A percentile compares a stretch with the other conserved stretches of the same genome.
Evolutionary conservation across 2,797 vertebrate genomes (phyloP).

Genomic region (Rhabdophis nuchalis): DNA sequence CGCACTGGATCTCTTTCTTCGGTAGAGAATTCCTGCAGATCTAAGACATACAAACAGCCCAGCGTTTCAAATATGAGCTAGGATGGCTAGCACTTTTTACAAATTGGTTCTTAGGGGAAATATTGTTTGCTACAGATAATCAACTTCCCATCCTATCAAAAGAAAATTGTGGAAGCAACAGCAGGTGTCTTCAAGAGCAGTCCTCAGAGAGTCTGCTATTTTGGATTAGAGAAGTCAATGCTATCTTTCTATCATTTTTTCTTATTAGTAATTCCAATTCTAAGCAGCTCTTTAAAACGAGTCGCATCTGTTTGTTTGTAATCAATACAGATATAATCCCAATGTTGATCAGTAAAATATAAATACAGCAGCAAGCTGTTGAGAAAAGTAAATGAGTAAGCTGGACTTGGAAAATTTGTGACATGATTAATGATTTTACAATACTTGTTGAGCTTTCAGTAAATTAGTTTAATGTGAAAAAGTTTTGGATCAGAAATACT

Average conservation of each 20-base stretch:
- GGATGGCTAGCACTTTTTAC: rapidly evolving
- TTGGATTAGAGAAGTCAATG: background rate
- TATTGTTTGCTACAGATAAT: background rate
- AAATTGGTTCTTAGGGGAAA: background rate
- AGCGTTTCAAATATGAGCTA: rapidly evolving
- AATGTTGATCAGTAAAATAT: background rate
- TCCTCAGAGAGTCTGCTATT: background rate
- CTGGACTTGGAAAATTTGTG: background rate
- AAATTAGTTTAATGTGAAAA: background rate
- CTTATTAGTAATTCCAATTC: background rate
- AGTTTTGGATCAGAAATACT: background rate
- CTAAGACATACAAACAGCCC: slow-evolving; percentile 65
- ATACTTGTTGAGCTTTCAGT: background rate
- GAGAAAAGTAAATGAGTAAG: background rate
- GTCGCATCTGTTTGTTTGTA: background rate
- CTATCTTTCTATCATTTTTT: background rate
- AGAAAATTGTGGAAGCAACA: background rate
- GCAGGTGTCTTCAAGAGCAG: background rate
- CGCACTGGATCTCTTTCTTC: slow-evolving; percentile 85
- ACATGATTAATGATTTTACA: background rate
- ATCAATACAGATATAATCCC: background rate
- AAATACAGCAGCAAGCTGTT: background rate
- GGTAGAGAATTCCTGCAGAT: slow-evolving; percentile 90
- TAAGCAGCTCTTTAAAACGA: background rate
- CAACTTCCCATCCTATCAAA: background rate